phyloP scores from a whole-genome alignment of 2,113 vertebrate species.

The Cercopithecus mona region DNA sequence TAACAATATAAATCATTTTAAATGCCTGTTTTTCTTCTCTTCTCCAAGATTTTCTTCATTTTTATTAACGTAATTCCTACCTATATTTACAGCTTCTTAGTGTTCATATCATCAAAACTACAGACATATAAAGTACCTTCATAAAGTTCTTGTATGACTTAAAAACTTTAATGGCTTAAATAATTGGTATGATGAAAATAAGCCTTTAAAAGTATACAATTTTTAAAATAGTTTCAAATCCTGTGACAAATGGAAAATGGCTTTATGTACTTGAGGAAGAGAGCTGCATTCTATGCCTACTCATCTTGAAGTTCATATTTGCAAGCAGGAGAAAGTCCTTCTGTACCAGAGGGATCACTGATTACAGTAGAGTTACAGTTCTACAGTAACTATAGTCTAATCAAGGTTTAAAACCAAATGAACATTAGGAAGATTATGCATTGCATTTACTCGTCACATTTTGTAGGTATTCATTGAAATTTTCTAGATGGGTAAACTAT shows the following conservation, averaged over 20 bases:
- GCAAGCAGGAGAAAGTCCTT: not conserved
- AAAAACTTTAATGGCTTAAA: not conserved
- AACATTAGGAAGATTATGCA: not conserved
- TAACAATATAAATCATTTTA: not conserved
- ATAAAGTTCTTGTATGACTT: not conserved
- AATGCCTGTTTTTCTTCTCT: not conserved
- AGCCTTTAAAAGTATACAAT: constrained; percentile 1
- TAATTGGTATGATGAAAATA: constrained; percentile 10
- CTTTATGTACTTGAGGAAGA: not conserved
- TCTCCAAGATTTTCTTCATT: not conserved
- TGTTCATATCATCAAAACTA: not conserved
- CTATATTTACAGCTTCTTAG: not conserved
- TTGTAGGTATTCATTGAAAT: not conserved
- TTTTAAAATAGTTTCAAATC: not conserved
- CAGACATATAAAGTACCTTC: not conserved
- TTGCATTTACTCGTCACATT: not conserved
- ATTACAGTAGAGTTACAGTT: not conserved
- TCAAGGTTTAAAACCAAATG: not conserved
- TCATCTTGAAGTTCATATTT: not conserved
- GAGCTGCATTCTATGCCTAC: not conserved
- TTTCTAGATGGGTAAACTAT: not conserved
- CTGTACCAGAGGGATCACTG: not conserved
- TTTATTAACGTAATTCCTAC: not conserved
- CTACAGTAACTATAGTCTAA: not conserved
- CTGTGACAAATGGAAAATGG: not conserved